Evolutionary conservation across 2,888 invertebrate species (phyloP), one percentile per base, ranked within the genome.

Genomic region (Sepioteuthis lessoniana): DNA sequence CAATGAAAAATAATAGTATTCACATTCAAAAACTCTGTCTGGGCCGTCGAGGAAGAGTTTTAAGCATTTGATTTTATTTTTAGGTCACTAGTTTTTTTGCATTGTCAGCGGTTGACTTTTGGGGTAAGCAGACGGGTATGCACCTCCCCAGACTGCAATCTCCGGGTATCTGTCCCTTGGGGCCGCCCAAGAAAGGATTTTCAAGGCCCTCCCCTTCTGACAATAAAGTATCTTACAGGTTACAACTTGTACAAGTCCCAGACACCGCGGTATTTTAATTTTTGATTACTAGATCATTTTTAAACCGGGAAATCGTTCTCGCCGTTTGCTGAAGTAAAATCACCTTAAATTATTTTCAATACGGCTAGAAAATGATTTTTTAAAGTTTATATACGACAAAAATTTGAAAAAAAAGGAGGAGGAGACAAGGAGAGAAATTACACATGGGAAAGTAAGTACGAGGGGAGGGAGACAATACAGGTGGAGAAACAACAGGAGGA

Each of bases 41-140:
- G n/a, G 13, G 76, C 16, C 76, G 31, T 8, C 10, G n/a, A 76
- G n/a, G n/a, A 76, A n/a, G 76, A 76, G 31, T 76, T 60, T 76
- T 76, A 76, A 76, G 31, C 76, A 76, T 76, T 76, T 76, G n/a
- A n/a, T 76, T 76, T 76, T 76, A n/a, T 76, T 76, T 76, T 76
- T 76, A 76, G 76, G 76, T 76, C 76, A 76, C 16, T 76, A n/a
- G 76, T n/a, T 76, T 76, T 76, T 76, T n/a, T 76, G 76, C 76
- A 76, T 76, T 76, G 76, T 76, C 76, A 76, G 76, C 76, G 76
- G n/a, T 76, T 3, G 76, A 13, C n/a, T 76, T 76, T 76, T 76
- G n/a, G n/a, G 76, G 76, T 76, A n/a, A 76, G 76, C 76, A 76
- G 76, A 76, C 76, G 76, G 76, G 76, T 76, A 76, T 76, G 76